These are phyloP conservation scores for Phortica magna DNA, from an alignment of 2,888 invertebrate species.

Conservation along the genomic window DNA sequence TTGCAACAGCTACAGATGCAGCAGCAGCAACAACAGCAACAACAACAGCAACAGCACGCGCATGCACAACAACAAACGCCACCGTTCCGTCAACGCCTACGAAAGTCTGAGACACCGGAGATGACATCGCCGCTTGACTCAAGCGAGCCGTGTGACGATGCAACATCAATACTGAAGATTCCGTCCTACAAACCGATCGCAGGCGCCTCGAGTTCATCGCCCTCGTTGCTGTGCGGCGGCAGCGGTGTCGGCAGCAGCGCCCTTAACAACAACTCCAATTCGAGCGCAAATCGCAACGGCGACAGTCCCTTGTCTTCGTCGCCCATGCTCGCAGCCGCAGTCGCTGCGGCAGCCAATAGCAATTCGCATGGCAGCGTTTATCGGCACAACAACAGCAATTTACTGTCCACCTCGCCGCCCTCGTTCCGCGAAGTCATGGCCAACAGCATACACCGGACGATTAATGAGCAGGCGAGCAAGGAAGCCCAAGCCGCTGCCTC, in stretches of 20 bases:
- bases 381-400: slow-evolving; percentile 66
- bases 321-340: slow-evolving; percentile 69
- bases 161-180: slow-evolving; percentile 91
- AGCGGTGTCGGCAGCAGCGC: slow-evolving; percentile 54
- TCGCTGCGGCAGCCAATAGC: slow-evolving; percentile 60
- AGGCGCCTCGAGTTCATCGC: slow-evolving; percentile 73
- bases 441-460: slow-evolving; percentile 92
- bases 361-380: slow-evolving; percentile 61
- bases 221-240: slow-evolving; percentile 53
- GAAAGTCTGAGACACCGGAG: slow-evolving; percentile 79
- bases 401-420: slow-evolving; percentile 81
- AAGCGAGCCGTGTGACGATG: slow-evolving; percentile 80
- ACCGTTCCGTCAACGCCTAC: slow-evolving; percentile 69
- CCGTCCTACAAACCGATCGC: slow-evolving; percentile 90
- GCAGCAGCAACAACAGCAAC: slow-evolving; percentile 70
- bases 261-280: slow-evolving; percentile 57
- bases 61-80: slow-evolving; percentile 48
- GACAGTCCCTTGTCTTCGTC: slow-evolving; percentile 78
- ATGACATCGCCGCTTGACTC: slow-evolving; percentile 77
- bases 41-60: slow-evolving; percentile 71
- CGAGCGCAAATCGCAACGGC: slow-evolving; percentile 77
- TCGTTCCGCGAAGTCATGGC: slow-evolving; percentile 93
- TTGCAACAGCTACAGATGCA: slow-evolving; percentile 72
- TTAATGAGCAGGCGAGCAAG: slow-evolving; percentile 78
- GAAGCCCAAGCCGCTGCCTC: slow-evolving; percentile 65